Evolutionary conservation across 2,797 vertebrate genomes (phyloP).

Genomic region (Podarcis lilfordi): DNA sequence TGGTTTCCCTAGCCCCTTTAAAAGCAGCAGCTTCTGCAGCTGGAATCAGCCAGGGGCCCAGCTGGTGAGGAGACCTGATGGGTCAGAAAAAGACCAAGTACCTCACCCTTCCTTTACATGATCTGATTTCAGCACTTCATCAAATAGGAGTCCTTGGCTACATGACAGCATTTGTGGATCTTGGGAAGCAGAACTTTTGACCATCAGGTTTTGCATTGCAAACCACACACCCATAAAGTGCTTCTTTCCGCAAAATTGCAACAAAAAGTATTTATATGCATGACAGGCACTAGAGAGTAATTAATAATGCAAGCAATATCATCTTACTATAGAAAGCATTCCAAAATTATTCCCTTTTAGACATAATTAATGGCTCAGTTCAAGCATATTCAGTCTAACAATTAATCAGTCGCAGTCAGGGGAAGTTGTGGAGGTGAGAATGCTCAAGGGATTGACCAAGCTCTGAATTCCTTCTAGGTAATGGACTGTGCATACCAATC

Average conservation of each 20-base stretch:
- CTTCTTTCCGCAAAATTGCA: accelerated
- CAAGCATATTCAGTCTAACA: constrained; percentile 58
- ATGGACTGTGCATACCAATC: not conserved
- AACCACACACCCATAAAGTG: not conserved
- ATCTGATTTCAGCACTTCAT: not conserved
- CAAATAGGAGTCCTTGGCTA: not conserved
- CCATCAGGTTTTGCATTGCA: constrained; percentile 40
- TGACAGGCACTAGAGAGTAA: constrained; percentile 38
- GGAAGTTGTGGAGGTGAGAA: constrained; percentile 47
- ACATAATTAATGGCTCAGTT: constrained; percentile 67
- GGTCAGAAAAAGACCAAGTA: too few relatives aligned
- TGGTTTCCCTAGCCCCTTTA: too few relatives aligned
- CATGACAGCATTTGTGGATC: not conserved
- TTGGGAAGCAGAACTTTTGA: not conserved
- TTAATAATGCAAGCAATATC: constrained; percentile 66
- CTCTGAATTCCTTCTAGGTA: constrained; percentile 47
- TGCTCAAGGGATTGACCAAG: constrained; percentile 47
- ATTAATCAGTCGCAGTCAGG: constrained; percentile 64
- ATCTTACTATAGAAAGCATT: constrained; percentile 47
- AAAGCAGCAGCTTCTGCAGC: too few relatives aligned
- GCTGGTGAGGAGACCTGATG: too few relatives aligned
- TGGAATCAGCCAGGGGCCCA: too few relatives aligned
- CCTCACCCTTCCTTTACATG: too few relatives aligned
- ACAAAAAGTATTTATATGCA: not conserved
- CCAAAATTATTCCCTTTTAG: constrained; percentile 57